A percentile compares a stretch with the other conserved stretches of the same genome.
Conservation (phyloP, 2,797 vertebrate species). For the Poliocrania exsul region DNA sequence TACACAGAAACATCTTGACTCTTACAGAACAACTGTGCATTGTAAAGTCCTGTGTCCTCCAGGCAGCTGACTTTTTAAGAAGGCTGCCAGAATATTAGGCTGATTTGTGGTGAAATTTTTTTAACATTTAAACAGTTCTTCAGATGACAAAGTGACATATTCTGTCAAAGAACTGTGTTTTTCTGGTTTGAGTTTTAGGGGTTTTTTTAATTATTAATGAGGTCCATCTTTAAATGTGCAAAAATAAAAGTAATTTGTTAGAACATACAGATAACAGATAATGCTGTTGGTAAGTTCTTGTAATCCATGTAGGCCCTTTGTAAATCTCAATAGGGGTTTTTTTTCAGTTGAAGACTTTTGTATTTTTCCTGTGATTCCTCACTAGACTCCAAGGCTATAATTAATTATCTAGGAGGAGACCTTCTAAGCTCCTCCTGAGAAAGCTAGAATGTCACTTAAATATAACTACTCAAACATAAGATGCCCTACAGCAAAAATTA, state of each 20-base stretch:
- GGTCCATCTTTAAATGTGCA: neutral
- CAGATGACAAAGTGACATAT: neutral
- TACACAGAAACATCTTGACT: neutral
- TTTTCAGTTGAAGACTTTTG: neutral
- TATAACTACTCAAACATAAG: neutral
- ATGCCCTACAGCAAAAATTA: constrained; percentile 26
- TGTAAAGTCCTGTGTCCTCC: neutral
- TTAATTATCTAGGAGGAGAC: constrained; percentile 14
- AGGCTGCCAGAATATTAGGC: neutral
- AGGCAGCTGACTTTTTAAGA: neutral
- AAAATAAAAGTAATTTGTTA: neutral
- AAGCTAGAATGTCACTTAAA: constrained; percentile 36
- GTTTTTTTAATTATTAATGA: neutral
- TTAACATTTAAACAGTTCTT: neutral
- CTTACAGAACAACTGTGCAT: neutral
- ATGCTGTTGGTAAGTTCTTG: neutral
- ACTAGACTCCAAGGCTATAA: neutral
- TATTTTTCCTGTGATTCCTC: constrained; percentile 1
- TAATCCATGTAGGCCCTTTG: neutral
- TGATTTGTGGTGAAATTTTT: neutral
- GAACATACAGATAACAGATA: neutral
- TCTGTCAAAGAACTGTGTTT: neutral
- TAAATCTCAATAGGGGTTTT: neutral
- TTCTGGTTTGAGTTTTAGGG: neutral
- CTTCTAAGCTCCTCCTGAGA: constrained; percentile 4